These are phyloP conservation scores for Acrobasis consociella DNA, from an alignment of 2,888 invertebrate species.

Conservation along the genomic window DNA sequence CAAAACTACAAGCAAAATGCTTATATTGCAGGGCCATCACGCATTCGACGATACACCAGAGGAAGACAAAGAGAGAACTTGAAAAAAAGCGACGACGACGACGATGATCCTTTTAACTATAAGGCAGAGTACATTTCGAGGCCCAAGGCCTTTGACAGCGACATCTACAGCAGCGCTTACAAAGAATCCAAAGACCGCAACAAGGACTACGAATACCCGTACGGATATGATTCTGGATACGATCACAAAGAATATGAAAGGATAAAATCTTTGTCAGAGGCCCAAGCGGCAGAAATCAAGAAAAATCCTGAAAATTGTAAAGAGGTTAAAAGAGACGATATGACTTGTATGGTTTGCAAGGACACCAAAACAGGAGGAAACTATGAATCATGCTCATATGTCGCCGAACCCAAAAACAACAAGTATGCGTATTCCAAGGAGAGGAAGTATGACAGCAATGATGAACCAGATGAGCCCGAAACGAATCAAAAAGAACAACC, in stretches of 20 bases:
- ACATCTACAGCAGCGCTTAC: constrained; percentile 71
- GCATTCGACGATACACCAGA: constrained; percentile 77
- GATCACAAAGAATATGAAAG: constrained; percentile 80
- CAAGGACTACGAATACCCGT: constrained; percentile 75
- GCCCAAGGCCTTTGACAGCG: constrained; percentile 78
- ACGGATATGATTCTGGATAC: constrained; percentile 76
- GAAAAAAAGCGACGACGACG: constrained; percentile 61
- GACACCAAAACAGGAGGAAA: constrained; percentile 89
- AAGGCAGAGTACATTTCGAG: constrained; percentile 73
- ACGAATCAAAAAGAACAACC: constrained; percentile 65
- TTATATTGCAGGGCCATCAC: constrained; percentile 75
- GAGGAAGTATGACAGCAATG: constrained; percentile 84
- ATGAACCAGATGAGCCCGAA: constrained; percentile 78
- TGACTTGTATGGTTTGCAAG: constrained; percentile 88
- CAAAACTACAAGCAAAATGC: constrained; percentile 75
- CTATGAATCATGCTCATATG: constrained; percentile 91
- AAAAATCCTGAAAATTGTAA: constrained; percentile 85
- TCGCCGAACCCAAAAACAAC: constrained; percentile 87
- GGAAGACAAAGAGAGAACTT: constrained; percentile 67
- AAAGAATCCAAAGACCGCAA: constrained; percentile 66
- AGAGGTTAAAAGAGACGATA: constrained; percentile 84
- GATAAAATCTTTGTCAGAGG: constrained; percentile 84
- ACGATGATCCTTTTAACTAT: constrained; percentile 79
- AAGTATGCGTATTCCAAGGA: constrained; percentile 86
- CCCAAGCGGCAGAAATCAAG: constrained; percentile 84